phyloP scores from a whole-genome alignment of 2,888 invertebrate species.

The Diplolepis rosae region DNA sequence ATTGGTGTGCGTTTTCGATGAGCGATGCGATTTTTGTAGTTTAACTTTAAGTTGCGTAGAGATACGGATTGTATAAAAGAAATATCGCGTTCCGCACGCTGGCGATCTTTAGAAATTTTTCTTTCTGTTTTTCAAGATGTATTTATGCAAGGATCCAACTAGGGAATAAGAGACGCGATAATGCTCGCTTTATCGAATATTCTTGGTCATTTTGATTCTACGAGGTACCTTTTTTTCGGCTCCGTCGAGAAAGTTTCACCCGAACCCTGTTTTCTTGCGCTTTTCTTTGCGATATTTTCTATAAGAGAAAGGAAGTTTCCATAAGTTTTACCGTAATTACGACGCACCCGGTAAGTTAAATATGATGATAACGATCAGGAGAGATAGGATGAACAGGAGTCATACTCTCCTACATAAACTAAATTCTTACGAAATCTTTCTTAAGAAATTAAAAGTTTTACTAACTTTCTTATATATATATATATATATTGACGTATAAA shows the following conservation, averaged over 20 bases:
- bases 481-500: conserved; percentile 12
- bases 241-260: conserved; percentile 32
- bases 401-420: conserved; percentile 5
- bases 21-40: conserved; percentile 53
- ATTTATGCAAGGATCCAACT: background rate
- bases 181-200: conserved; percentile 22
- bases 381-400: conserved; percentile 16
- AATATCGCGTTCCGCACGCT: conserved; percentile 52
- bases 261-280: background rate
- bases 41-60: conserved; percentile 63
- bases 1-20: background rate
- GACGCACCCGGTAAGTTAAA: conserved; percentile 22
- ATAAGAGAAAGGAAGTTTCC: conserved; percentile 9
- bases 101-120: conserved; percentile 38
- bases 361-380: conserved; percentile 27
- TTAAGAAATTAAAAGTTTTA: conserved; percentile 7
- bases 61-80: conserved; percentile 69
- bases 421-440: background rate
- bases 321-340: conserved; percentile 18
- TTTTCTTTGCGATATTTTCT: conserved; percentile 8
- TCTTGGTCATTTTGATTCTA: background rate
- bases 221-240: conserved; percentile 38
- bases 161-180: background rate
- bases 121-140: conserved; percentile 13
- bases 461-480: background rate